A percentile compares a stretch with the other conserved stretches of the same genome.
phyloP scores from a whole-genome alignment of 2,888 invertebrate genomes.

The Cephus pulcher region DNA sequence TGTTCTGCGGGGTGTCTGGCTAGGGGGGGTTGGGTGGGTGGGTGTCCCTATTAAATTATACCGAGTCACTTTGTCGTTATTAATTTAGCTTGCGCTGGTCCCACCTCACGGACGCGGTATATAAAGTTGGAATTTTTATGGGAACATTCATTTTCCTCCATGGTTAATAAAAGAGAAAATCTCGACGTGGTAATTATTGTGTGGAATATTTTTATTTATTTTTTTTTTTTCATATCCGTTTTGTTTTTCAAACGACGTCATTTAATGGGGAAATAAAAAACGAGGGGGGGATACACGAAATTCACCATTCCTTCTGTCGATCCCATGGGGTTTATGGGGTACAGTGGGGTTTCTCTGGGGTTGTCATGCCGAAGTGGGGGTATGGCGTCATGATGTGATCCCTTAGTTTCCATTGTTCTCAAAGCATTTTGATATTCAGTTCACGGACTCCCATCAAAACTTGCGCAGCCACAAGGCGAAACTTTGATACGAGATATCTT shows the following conservation, averaged over 20 bases:
- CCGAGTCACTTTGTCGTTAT: conserved; percentile 4
- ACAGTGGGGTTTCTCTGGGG: not conserved
- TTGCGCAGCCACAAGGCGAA: conserved; percentile 48
- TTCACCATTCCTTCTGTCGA: not conserved
- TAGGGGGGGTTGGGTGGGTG: conserved; percentile 9
- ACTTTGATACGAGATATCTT: conserved; percentile 45
- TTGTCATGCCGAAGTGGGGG: not conserved
- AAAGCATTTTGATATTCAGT: conserved; percentile 53
- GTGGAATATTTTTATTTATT: conserved; percentile 5
- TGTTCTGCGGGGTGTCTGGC: conserved; percentile 15
- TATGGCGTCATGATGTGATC: not conserved
- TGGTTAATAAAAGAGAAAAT: not conserved
- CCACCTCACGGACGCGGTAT: not conserved
- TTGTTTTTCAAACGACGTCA: conserved; percentile 21
- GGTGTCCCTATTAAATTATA: conserved; percentile 3
- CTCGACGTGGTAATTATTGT: not conserved
- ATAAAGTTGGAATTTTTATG: not conserved
- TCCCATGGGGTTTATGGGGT: not conserved
- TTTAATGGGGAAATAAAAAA: conserved; percentile 27
- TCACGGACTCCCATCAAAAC: conserved; percentile 53
- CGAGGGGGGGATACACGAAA: conserved; percentile 16
- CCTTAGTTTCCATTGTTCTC: not conserved
- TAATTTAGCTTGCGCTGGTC: not conserved
- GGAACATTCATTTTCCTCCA: not conserved
- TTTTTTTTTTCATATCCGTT: conserved; percentile 15